Base-by-base conservation (phyloP, 2,888 invertebrate genomes). In the Erynnis tages region DNA sequence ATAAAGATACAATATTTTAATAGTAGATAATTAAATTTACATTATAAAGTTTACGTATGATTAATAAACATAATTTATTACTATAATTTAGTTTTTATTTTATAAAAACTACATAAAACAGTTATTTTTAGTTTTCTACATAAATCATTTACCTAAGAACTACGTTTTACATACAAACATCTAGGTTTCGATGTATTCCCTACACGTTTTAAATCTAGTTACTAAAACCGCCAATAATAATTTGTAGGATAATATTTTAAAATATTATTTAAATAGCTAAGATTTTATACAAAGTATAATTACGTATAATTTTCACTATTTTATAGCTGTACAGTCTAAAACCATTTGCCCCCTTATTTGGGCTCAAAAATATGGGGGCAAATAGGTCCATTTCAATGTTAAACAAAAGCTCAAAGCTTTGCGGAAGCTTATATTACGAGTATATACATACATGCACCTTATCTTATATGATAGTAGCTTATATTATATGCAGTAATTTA, bases 311-410 rank as follows among this genome's bases (percentile, higher is more conserved):
- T 32, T 7, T 34, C 4, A 16, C 16, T 16, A 10, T 17, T 1
- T 23, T 21, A 10, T 53, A 19, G 19, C 11, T 37, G 43, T 30
- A 46, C 32, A 16, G 8, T 40, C 13, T 38, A 50, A 46, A 41
- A 40, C 45, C 56, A 59, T 57, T 58, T 54, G 55, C 55, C 61
- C 58, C 59, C 63, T 61, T 65, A 66, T 66, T 66, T 59, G 68
- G 68, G 68, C 68, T 69, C 68, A 65, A 45, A 61, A 65, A 67
- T 64, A 67, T 61, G 59, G 56, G 58, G 59, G 57, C 57, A 62
- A 58, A 54, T 58, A 50, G 57, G 44, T 37, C n/a, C n/a, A n/a
- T 35, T 23, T 11, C 2, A 11, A 41, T 40, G 27, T 25, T 6
- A 27, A 11, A 47, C 27, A 47, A 29, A 2, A 27, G 37, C 37